These are phyloP conservation scores for Mormyrus proboscirostris DNA, from an alignment of 2,797 vertebrate genomes.

Conservation along the genomic window DNA sequence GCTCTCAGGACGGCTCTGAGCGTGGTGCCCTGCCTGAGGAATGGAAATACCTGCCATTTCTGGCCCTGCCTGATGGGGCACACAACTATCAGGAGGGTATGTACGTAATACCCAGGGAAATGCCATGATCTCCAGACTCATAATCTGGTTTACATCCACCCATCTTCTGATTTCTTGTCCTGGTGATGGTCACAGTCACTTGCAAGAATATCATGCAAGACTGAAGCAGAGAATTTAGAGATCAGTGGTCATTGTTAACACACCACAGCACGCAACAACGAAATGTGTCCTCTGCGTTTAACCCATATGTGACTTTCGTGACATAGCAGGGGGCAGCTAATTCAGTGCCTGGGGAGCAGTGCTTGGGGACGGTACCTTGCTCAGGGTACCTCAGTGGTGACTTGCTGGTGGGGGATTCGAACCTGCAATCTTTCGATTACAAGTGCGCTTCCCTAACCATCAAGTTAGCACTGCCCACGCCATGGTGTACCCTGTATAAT, in stretches of 20 bases:
- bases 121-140: not conserved
- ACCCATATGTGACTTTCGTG: too few species aligned
- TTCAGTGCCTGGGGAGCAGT: too few species aligned
- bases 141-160: not conserved
- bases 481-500: not conserved
- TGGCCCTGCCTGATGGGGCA: slow-evolving; percentile 86
- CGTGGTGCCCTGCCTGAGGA: slow-evolving; percentile 82
- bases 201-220: not conserved
- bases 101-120: not conserved
- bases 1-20: slow-evolving; percentile 77
- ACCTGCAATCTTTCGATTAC: too few species aligned
- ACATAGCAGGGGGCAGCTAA: too few species aligned
- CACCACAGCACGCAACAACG: too few species aligned
- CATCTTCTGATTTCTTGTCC: not conserved
- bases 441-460: too few species aligned
- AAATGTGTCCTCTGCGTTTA: too few species aligned
- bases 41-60: slow-evolving; percentile 93
- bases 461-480: too few species aligned
- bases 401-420: too few species aligned
- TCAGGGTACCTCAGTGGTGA: too few species aligned
- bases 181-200: not conserved
- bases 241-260: too few species aligned
- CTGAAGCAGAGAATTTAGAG: not conserved
- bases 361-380: too few species aligned
- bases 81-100: slow-evolving; percentile 96